Evolutionary conservation across 2,888 invertebrate genomes (phyloP).

Genomic region (Leptinotarsa tumamoca): DNA sequence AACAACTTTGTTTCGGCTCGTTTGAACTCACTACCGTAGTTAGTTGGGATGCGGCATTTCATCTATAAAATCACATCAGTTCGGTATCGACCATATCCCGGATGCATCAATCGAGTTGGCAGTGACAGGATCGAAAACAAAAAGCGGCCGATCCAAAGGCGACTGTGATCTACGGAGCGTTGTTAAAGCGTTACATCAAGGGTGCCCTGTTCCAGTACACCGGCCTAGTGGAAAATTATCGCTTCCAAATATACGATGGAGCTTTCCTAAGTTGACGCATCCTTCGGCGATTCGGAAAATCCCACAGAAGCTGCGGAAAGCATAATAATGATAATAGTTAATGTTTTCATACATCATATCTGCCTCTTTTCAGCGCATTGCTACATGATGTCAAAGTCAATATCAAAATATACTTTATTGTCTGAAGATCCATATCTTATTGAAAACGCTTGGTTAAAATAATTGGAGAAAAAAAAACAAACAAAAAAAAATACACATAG

Average conservation of each 20-base stretch:
- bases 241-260: constrained; percentile 56
- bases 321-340: not conserved
- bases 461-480: no score
- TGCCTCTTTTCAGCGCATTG: no score
- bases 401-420: no score
- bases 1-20: constrained; percentile 61
- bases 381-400: no score
- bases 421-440: no score
- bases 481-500: no score
- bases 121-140: constrained; percentile 36
- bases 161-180: constrained; percentile 64
- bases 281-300: constrained; percentile 38
- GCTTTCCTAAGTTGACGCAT: constrained; percentile 43
- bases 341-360: no score
- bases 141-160: constrained; percentile 46
- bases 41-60: constrained; percentile 56
- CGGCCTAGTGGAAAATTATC: constrained; percentile 62
- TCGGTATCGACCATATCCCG: constrained; percentile 59
- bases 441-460: no score
- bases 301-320: not conserved
- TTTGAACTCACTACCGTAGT: constrained; percentile 57
- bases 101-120: constrained; percentile 38
- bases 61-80: constrained; percentile 66
- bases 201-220: constrained; percentile 57
- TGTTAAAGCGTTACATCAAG: constrained; percentile 55